Percentiles rank a stretch among this genome's conserved stretches.
Conservation (phyloP, 2,797 vertebrate species). For the Pipistrellus kuhlii region DNA sequence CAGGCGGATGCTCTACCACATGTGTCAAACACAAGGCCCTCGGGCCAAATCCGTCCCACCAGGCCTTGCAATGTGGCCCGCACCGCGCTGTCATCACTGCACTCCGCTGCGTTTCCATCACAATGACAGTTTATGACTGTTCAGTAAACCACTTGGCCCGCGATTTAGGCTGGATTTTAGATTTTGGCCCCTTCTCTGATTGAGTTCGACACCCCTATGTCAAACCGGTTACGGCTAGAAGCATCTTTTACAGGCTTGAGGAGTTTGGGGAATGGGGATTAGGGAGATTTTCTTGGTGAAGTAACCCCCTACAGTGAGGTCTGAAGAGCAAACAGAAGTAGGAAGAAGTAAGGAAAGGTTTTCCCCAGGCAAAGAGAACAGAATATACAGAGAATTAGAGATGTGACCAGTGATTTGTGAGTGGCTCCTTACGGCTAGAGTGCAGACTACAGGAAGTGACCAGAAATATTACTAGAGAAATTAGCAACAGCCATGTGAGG, state of each 20-base stretch:
- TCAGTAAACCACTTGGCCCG: too few species aligned
- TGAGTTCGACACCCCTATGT: too few species aligned
- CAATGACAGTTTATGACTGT: too few species aligned
- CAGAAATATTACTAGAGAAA: not conserved
- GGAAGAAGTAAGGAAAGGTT: not conserved
- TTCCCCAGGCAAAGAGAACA: not conserved
- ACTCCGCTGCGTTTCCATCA: too few species aligned
- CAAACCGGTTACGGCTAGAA: not conserved
- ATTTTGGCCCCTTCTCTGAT: too few species aligned
- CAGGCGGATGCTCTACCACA: too few species aligned
- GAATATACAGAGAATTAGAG: not conserved
- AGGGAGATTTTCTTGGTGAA: conserved; percentile 24
- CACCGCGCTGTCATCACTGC: too few species aligned
- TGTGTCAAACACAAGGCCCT: too few species aligned
- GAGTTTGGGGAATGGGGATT: not conserved
- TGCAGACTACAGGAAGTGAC: not conserved
- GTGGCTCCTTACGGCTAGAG: not conserved
- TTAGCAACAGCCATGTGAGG: not conserved
- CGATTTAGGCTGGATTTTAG: too few species aligned
- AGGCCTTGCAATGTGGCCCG: too few species aligned
- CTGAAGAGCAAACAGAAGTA: conserved; percentile 28
- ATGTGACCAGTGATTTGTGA: not conserved
- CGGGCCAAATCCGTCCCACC: too few species aligned
- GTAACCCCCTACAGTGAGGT: not conserved
- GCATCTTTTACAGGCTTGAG: not conserved